Conservation (phyloP, 2,113 vertebrate species). For the Panthera leo region DNA sequence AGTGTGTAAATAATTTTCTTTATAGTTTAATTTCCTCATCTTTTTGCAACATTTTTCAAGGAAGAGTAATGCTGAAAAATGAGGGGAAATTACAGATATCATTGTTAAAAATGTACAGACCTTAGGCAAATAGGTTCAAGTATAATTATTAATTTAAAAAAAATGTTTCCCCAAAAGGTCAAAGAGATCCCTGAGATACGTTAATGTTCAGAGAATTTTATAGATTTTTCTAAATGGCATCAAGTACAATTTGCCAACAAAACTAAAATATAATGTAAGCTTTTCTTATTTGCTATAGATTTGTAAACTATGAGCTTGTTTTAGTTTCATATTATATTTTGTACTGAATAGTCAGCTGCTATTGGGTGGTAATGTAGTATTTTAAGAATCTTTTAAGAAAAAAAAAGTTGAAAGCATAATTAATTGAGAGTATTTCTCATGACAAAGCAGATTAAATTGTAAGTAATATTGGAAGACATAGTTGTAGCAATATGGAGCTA, state of each 20-base stretch:
- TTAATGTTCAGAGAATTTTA: background rate
- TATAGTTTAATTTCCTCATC: background rate
- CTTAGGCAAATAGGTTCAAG: background rate
- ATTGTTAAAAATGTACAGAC: background rate
- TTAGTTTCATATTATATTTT: background rate
- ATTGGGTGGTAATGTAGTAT: background rate
- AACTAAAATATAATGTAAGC: background rate
- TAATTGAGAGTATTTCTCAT: background rate
- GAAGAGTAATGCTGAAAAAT: background rate
- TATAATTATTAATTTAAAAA: background rate
- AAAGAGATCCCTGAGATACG: background rate
- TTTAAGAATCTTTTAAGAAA: background rate
- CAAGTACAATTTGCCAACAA: background rate
- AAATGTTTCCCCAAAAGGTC: background rate
- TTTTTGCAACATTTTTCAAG: background rate
- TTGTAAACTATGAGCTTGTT: background rate
- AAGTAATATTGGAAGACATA: background rate
- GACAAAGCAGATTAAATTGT: slow-evolving; percentile 26
- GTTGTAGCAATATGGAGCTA: background rate
- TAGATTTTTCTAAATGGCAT: background rate
- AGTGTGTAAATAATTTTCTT: background rate
- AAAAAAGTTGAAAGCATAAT: slow-evolving; percentile 8
- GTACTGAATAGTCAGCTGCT: background rate
- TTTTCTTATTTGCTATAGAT: background rate
- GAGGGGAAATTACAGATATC: background rate